These are phyloP conservation scores for Clamator glandarius DNA, from an alignment of 2,797 vertebrate genomes.

Conservation along the genomic window DNA sequence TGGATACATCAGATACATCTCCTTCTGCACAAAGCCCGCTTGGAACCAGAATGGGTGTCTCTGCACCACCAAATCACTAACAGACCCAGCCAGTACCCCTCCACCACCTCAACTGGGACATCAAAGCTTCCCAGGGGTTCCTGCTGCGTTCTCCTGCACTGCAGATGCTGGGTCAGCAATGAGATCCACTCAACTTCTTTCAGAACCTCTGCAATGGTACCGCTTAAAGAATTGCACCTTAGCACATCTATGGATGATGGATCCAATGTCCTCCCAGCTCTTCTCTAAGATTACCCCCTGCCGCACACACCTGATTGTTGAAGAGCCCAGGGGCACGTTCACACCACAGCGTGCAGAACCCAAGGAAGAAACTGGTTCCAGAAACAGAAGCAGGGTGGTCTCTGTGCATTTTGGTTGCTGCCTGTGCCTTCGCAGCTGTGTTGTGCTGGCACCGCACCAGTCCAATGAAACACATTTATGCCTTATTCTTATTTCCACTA, in stretches of 20 bases:
- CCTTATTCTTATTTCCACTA: neutral
- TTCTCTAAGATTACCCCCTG: neutral
- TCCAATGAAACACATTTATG: neutral
- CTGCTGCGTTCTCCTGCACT: neutral
- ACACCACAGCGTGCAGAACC: neutral
- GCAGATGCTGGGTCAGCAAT: neutral
- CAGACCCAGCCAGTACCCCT: neutral
- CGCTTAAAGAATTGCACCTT: neutral
- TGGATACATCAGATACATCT: neutral
- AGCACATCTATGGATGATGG: neutral
- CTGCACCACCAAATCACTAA: neutral
- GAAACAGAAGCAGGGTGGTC: neutral
- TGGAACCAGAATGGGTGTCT: neutral
- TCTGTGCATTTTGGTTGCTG: neutral
- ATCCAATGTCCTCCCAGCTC: neutral
- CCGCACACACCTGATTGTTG: neutral
- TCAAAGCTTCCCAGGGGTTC: neutral
- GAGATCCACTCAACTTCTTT: neutral
- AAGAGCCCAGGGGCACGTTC: neutral
- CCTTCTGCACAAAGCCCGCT: neutral
- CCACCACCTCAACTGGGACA: neutral
- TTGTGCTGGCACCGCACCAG: too few relatives aligned
- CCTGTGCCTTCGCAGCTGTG: neutral
- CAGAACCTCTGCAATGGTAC: neutral
- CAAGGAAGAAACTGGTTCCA: neutral